Evolutionary conservation across 2,113 vertebrate genomes (phyloP).

Genomic region (Oceanites oceanicus): DNA sequence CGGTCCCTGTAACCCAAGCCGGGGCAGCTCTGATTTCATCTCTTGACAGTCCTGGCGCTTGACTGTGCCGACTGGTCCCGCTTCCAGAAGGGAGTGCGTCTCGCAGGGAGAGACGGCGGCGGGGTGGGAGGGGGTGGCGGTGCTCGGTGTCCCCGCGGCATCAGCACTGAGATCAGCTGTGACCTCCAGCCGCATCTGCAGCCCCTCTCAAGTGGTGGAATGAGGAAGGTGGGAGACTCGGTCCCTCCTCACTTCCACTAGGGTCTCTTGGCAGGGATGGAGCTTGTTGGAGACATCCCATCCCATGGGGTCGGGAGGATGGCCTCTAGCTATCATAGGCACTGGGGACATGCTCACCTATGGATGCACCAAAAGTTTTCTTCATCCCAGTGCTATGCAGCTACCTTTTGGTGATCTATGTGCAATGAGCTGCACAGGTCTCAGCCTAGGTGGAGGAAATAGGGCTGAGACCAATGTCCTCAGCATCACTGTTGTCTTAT

Average conservation of each 20-base stretch:
- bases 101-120: neutral
- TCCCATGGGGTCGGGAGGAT: fast-evolving
- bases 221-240: fast-evolving
- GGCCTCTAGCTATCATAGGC: neutral
- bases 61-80: neutral
- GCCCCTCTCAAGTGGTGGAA: fast-evolving
- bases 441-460: neutral
- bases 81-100: neutral
- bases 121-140: too few relatives aligned
- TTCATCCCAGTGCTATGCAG: neutral
- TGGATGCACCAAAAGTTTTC: neutral
- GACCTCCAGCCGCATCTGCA: neutral
- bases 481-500: neutral
- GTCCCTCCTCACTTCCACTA: fast-evolving
- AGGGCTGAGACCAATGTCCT: neutral
- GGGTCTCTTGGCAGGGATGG: neutral
- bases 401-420: fast-evolving
- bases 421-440: neutral
- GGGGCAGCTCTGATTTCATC: slow-evolving; percentile 48
- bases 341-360: fast-evolving
- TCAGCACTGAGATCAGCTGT: fast-evolving
- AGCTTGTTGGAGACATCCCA: neutral
- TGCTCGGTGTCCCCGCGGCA: neutral
- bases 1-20: slow-evolving; percentile 31
- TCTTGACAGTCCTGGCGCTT: slow-evolving; percentile 22